phyloP scores from a whole-genome alignment of 92 coral and sea anemone genomes.

The Pocillopora meandrina region DNA sequence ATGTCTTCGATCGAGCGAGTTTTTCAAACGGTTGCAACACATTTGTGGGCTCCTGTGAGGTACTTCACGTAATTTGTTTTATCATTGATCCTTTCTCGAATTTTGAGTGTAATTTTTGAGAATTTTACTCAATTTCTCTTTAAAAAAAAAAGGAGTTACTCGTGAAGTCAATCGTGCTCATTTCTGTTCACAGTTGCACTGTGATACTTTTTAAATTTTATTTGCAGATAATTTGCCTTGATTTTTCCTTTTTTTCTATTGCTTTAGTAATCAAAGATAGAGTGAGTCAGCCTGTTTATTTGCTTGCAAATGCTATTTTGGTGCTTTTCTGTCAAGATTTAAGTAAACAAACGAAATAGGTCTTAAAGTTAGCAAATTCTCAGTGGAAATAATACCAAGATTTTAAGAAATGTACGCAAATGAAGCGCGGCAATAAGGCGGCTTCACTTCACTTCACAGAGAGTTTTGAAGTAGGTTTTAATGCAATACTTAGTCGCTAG shows the following conservation, averaged over 20 bases:
- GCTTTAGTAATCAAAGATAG: background rate
- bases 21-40: conserved; percentile 44
- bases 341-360: background rate
- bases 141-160: background rate
- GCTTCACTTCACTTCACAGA: background rate
- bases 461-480: background rate
- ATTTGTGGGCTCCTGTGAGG: conserved; percentile 72
- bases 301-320: background rate
- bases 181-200: too few species aligned
- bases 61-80: conserved; percentile 10
- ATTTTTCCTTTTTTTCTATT: background rate
- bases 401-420: background rate
- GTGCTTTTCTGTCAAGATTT: background rate
- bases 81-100: background rate
- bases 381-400: background rate
- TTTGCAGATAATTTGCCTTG: background rate
- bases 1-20: conserved; percentile 65
- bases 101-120: background rate
- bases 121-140: background rate
- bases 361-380: background rate
- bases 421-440: too few species aligned
- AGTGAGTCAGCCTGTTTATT: background rate
- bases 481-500: background rate
- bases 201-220: too few species aligned
- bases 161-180: background rate